These are phyloP conservation scores for Lepidochitona cinerea DNA, from an alignment of 2,888 invertebrate genomes.

Conservation along the genomic window DNA sequence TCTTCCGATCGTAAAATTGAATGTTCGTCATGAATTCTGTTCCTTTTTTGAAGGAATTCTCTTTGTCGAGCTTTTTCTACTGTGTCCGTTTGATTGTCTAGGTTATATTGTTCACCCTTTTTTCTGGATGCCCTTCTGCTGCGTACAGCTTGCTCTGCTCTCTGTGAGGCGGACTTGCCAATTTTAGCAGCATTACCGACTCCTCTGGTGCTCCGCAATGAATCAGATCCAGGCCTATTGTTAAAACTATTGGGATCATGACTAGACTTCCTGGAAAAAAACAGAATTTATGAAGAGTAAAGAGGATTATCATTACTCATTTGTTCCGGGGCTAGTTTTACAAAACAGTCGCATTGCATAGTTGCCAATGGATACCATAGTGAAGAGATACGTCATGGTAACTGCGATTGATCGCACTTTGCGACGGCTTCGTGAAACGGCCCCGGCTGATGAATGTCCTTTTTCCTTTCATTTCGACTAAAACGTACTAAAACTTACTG, in stretches of 20 bases:
- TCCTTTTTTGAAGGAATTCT: constrained; percentile 13
- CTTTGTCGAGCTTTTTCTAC: constrained; percentile 9
- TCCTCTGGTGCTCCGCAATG: neutral
- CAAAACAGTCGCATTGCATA: too few relatives aligned
- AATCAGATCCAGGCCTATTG: constrained; percentile 24
- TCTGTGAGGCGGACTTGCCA: neutral
- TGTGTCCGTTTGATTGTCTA: neutral
- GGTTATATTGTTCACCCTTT: neutral
- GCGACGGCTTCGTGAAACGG: too few relatives aligned
- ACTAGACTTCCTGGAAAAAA: constrained; percentile 74
- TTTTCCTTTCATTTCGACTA: too few relatives aligned
- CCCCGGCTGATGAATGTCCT: too few relatives aligned
- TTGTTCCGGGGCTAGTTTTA: too few relatives aligned
- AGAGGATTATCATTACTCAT: too few relatives aligned
- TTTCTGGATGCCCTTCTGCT: neutral
- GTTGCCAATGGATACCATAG: too few relatives aligned
- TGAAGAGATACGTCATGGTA: too few relatives aligned
- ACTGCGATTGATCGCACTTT: too few relatives aligned
- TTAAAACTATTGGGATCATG: constrained; percentile 31
- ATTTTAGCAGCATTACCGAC: neutral
- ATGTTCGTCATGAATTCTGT: constrained; percentile 10
- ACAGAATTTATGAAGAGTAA: constrained; percentile 81
- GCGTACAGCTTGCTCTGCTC: neutral
- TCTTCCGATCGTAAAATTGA: constrained; percentile 48
- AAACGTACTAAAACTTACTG: too few relatives aligned